Evolutionary conservation across 2,113 vertebrate genomes (phyloP).

Genomic region (Leptodactylus fuscus): DNA sequence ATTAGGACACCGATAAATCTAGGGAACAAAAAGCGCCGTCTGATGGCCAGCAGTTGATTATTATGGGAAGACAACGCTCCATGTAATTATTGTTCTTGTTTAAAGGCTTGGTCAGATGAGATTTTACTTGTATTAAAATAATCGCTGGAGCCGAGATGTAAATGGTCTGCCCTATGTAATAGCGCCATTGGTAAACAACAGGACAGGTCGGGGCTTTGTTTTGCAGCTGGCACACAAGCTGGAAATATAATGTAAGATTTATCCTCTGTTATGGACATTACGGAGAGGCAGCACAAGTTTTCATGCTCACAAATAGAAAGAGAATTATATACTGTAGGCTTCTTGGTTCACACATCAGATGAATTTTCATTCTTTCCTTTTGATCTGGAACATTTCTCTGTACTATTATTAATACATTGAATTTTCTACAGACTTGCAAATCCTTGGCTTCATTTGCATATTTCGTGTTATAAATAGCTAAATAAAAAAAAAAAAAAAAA

Average conservation of each 20-base stretch:
- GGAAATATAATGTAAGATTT: conserved; percentile 13
- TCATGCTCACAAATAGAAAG: conserved; percentile 18
- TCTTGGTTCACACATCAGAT: conserved; percentile 12
- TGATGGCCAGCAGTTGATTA: conserved; percentile 38
- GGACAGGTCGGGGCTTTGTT: not conserved
- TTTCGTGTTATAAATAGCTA: conserved; percentile 21
- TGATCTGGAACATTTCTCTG: conserved; percentile 28
- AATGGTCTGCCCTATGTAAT: conserved; percentile 20
- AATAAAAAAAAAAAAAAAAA: not conserved
- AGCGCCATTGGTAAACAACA: not conserved
- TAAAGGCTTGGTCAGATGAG: conserved; percentile 1
- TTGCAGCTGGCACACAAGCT: not conserved
- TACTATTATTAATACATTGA: conserved; percentile 36
- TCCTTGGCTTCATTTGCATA: conserved; percentile 42
- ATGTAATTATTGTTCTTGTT: conserved; percentile 30
- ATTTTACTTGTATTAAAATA: conserved; percentile 33
- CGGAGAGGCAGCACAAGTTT: conserved; percentile 11
- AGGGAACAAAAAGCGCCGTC: conserved; percentile 5
- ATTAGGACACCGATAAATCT: conserved; percentile 33
- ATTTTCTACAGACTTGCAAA: conserved; percentile 23
- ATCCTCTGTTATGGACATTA: conserved; percentile 28
- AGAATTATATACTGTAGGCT: conserved; percentile 12
- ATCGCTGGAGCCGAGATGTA: conserved; percentile 34
- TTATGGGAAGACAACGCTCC: conserved; percentile 29
- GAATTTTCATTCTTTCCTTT: conserved; percentile 32